Conservation (phyloP, 2,888 invertebrate species). For the Drosophila histrio region DNA sequence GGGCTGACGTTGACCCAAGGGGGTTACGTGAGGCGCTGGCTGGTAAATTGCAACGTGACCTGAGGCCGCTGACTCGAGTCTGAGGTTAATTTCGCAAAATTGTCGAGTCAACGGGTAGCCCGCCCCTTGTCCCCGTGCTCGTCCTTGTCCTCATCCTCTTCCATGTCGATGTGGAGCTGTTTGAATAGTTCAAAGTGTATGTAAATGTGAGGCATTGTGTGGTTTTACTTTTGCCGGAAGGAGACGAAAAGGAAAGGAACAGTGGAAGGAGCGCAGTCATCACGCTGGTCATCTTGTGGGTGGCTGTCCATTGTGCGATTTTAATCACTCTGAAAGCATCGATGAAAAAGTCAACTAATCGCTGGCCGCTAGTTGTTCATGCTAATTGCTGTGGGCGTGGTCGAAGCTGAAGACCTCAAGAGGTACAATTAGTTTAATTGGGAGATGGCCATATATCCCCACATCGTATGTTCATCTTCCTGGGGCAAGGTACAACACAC, state of each 20-base stretch:
- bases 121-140: background rate
- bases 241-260: conserved; percentile 4
- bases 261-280: conserved; percentile 21
- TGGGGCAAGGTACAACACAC: background rate
- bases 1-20: conserved; percentile 61
- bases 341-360: conserved; percentile 72
- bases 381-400: conserved; percentile 58
- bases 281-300: conserved; percentile 66
- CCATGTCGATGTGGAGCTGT: conserved; percentile 21
- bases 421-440: conserved; percentile 51
- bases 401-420: conserved; percentile 32
- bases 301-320: conserved; percentile 66
- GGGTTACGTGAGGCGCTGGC: conserved; percentile 63
- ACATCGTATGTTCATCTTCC: too few relatives aligned
- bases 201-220: conserved; percentile 78
- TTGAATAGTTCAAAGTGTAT: conserved; percentile 72
- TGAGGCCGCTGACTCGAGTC: conserved; percentile 71
- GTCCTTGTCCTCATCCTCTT: background rate
- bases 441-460: background rate
- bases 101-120: conserved; percentile 77
- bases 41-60: conserved; percentile 79
- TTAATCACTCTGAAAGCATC: conserved; percentile 77
- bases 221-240: conserved; percentile 77
- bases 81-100: conserved; percentile 82
- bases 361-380: conserved; percentile 47